These are phyloP conservation scores for Scelioninae gen. 2 DNA, from an alignment of 2,888 invertebrate genomes.

Conservation along the genomic window DNA sequence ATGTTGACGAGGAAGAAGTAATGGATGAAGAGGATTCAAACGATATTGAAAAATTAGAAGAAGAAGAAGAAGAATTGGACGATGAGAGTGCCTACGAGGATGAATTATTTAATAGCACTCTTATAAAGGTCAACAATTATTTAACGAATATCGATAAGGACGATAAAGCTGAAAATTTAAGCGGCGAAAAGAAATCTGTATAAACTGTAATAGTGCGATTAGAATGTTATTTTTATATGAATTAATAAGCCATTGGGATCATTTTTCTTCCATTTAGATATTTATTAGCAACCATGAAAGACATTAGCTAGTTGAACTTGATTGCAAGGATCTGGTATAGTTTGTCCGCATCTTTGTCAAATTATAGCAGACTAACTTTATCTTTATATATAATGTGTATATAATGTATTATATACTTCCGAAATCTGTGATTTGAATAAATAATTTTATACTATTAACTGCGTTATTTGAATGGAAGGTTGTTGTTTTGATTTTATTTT, in stretches of 20 bases:
- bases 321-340: no score
- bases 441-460: conserved; percentile 27
- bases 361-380: background rate
- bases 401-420: conserved; percentile 25
- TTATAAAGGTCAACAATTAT: conserved; percentile 40
- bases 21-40: conserved; percentile 27
- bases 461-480: no score
- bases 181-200: conserved; percentile 5
- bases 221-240: background rate
- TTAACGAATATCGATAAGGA: conserved; percentile 42
- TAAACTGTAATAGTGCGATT: background rate
- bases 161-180: conserved; percentile 9
- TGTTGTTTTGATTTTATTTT: no score
- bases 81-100: conserved; percentile 20
- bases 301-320: no score
- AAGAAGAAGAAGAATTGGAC: conserved; percentile 17
- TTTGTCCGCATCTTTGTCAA: background rate
- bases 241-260: background rate
- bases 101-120: conserved; percentile 42
- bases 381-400: conserved; percentile 25
- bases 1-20: conserved; percentile 30
- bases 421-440: conserved; percentile 32
- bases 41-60: conserved; percentile 32
- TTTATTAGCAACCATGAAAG: no score
- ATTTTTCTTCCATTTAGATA: conserved; percentile 4